Evolutionary conservation across 2,113 vertebrate species (phyloP).

Genomic region (Macquaria australasica): DNA sequence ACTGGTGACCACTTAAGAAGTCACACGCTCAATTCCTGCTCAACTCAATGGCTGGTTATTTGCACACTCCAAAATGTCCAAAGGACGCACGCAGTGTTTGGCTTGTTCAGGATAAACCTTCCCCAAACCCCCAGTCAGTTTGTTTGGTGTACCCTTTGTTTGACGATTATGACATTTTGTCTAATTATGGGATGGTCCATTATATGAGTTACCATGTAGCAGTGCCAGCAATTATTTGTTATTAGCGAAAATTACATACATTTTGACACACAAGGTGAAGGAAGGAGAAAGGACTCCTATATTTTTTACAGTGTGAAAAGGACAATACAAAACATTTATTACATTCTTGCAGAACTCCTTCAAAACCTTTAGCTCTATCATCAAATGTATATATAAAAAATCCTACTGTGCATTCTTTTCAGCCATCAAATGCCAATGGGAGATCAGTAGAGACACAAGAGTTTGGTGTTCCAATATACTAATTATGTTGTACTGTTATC

Average conservation of each 20-base stretch:
- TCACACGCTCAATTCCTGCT: conserved; percentile 26
- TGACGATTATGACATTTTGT: conserved; percentile 8
- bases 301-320: neutral
- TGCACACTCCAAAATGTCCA: neutral
- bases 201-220: neutral
- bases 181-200: conserved; percentile 16
- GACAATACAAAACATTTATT: neutral
- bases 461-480: neutral
- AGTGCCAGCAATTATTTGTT: conserved; percentile 1
- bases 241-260: conserved; percentile 7
- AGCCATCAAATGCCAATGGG: neutral
- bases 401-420: neutral
- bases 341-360: neutral
- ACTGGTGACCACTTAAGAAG: conserved; percentile 41
- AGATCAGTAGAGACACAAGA: neutral
- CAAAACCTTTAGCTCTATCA: neutral
- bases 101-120: neutral
- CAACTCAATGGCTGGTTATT: conserved; percentile 2
- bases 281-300: neutral
- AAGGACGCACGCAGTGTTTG: neutral
- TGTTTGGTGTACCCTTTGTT: neutral
- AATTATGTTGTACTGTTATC: neutral
- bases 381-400: neutral
- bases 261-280: neutral
- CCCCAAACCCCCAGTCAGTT: neutral